These are phyloP conservation scores for Drosophila robusta DNA, from an alignment of 2,888 invertebrate species.

Conservation along the genomic window DNA sequence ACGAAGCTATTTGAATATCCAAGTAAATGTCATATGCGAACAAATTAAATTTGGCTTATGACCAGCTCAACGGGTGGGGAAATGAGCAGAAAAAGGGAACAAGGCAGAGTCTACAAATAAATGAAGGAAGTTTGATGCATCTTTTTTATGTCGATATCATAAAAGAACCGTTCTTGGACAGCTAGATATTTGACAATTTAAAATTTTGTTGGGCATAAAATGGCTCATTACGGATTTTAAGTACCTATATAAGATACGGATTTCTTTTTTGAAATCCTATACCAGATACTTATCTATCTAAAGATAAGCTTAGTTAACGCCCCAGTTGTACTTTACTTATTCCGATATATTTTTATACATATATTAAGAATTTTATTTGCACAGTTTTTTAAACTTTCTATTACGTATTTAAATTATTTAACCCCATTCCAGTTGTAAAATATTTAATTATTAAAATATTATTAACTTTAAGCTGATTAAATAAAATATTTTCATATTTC, in stretches of 20 bases:
- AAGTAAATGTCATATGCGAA: constrained; percentile 73
- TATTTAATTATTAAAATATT: no score
- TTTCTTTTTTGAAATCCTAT: background rate
- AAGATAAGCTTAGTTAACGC: no score
- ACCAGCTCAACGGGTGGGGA: constrained; percentile 31
- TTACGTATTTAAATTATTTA: no score
- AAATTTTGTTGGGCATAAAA: constrained; percentile 30
- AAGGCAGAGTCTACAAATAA: constrained; percentile 9
- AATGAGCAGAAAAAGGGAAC: background rate
- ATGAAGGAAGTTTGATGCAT: constrained; percentile 20
- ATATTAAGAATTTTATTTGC: no score
- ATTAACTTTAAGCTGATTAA: no score
- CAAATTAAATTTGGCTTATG: constrained; percentile 81
- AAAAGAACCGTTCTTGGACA: constrained; percentile 33
- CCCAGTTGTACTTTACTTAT: no score
- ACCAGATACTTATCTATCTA: background rate
- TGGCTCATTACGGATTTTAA: constrained; percentile 18
- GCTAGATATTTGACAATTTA: constrained; percentile 26
- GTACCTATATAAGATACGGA: constrained; percentile 12
- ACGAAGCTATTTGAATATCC: constrained; percentile 78
- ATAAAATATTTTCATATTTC: no score
- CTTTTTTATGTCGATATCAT: constrained; percentile 43
- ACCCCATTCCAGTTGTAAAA: no score
- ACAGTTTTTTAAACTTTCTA: no score
- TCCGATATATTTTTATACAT: no score